phyloP scores from a whole-genome alignment of 1,140 invertebrate species.

The Apolygus lucorum region DNA sequence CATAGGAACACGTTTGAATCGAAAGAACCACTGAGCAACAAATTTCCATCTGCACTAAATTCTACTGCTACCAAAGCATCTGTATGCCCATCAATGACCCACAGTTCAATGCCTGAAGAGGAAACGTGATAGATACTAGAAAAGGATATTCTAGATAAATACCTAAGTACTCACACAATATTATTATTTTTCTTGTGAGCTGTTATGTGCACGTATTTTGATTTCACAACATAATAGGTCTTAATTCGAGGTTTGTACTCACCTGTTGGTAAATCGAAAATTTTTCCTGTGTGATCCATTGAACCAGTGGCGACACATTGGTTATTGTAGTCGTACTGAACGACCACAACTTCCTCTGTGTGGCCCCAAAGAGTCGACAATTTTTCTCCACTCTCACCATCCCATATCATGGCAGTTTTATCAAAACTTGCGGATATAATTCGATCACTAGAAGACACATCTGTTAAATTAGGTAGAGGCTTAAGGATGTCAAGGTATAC shows the following conservation, averaged over 20 bases:
- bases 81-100: conserved; percentile 53
- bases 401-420: conserved; percentile 66
- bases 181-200: no score
- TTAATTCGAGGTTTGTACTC: no score
- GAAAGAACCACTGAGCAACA: conserved; percentile 68
- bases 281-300: conserved; percentile 61
- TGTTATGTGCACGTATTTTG: no score
- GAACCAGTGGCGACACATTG: conserved; percentile 58
- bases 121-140: no score
- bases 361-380: conserved; percentile 62
- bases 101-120: conserved; percentile 48
- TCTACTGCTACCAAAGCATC: conserved; percentile 63
- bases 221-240: no score
- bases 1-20: conserved; percentile 65
- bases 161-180: neutral
- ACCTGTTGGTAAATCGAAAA: conserved; percentile 57
- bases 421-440: conserved; percentile 73
- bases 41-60: conserved; percentile 58
- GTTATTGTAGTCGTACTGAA: conserved; percentile 54
- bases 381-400: conserved; percentile 53
- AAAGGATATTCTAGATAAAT: conserved; percentile 9
- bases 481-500: no score
- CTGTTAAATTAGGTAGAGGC: no score
- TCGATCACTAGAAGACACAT: conserved; percentile 55
- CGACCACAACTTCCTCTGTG: conserved; percentile 59